These are phyloP conservation scores for Pterostichus niger DNA, from an alignment of 2,888 invertebrate genomes.

Conservation along the genomic window DNA sequence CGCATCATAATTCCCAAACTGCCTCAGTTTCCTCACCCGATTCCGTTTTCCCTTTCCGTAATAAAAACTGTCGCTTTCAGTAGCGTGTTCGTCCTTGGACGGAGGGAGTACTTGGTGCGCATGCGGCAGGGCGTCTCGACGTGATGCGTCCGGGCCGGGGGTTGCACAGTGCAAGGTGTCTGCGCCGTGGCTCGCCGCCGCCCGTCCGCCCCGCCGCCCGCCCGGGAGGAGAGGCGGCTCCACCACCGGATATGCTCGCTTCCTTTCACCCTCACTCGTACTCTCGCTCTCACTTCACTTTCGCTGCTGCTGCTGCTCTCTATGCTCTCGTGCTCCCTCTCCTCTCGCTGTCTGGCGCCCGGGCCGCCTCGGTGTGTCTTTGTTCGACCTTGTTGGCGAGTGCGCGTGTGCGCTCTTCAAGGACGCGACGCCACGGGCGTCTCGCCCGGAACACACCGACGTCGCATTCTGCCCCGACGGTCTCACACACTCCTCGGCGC, in stretches of 20 bases:
- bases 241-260: constrained; percentile 11
- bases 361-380: constrained; percentile 41
- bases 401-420: constrained; percentile 36
- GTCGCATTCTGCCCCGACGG: constrained; percentile 45
- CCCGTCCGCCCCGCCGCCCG: neutral
- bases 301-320: constrained; percentile 10
- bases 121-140: constrained; percentile 62
- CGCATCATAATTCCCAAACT: constrained; percentile 34
- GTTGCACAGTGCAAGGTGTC: constrained; percentile 64
- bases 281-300: constrained; percentile 12
- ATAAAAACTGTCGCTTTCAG: constrained; percentile 57
- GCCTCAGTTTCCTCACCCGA: constrained; percentile 1
- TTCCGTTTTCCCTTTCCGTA: constrained; percentile 54
- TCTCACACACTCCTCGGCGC: neutral
- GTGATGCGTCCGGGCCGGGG: constrained; percentile 52
- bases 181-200: constrained; percentile 62
- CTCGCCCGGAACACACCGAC: constrained; percentile 57
- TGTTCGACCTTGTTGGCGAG: constrained; percentile 46
- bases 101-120: constrained; percentile 10
- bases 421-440: constrained; percentile 60
- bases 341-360: constrained; percentile 41
- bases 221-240: constrained; percentile 23
- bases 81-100: constrained; percentile 21
- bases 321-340: constrained; percentile 22
- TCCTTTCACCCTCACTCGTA: constrained; percentile 13